Evolutionary conservation across 2,888 invertebrate genomes (phyloP).

Genomic region (Macrostomum cliftonense): DNA sequence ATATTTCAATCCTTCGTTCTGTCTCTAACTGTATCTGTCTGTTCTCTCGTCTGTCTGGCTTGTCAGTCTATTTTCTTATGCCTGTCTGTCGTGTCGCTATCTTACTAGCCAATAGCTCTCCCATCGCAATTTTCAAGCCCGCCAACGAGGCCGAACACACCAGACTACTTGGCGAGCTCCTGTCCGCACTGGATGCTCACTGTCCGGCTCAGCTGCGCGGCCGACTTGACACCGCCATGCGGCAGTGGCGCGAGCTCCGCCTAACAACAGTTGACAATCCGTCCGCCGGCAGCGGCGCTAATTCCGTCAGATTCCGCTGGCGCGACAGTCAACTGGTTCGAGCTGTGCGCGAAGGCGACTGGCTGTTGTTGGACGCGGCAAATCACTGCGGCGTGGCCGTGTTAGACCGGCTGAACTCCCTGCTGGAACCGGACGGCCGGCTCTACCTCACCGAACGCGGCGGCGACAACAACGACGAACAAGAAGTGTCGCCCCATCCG

Average conservation of each 20-base stretch:
- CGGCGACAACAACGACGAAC: slow-evolving; percentile 42
- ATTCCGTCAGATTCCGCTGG: slow-evolving; percentile 40
- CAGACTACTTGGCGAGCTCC: slow-evolving; percentile 58
- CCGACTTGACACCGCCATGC: too few relatives aligned
- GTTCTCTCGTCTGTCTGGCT: too few relatives aligned
- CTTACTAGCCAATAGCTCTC: too few relatives aligned
- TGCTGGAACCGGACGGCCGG: slow-evolving; percentile 76
- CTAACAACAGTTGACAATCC: too few relatives aligned
- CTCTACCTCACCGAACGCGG: slow-evolving; percentile 78
- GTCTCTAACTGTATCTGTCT: too few relatives aligned
- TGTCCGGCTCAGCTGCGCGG: slow-evolving; percentile 41
- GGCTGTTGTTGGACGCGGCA: slow-evolving; percentile 51
- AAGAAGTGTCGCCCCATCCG: slow-evolving; percentile 56
- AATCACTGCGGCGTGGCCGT: slow-evolving; percentile 86
- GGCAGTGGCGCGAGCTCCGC: too few relatives aligned
- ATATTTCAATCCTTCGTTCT: too few relatives aligned
- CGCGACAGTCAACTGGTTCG: slow-evolving; percentile 39
- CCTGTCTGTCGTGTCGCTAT: too few relatives aligned
- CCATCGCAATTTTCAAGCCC: too few relatives aligned
- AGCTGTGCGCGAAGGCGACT: slow-evolving; percentile 36
- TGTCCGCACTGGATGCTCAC: slow-evolving; percentile 6
- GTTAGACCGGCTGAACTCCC: slow-evolving; percentile 77
- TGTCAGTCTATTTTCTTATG: too few relatives aligned
- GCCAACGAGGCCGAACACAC: slow-evolving; percentile 45
- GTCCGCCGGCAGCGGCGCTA: too few relatives aligned